These are phyloP conservation scores for Penaeus vannamei DNA, from an alignment of 1,140 invertebrate species.

Conservation along the genomic window DNA sequence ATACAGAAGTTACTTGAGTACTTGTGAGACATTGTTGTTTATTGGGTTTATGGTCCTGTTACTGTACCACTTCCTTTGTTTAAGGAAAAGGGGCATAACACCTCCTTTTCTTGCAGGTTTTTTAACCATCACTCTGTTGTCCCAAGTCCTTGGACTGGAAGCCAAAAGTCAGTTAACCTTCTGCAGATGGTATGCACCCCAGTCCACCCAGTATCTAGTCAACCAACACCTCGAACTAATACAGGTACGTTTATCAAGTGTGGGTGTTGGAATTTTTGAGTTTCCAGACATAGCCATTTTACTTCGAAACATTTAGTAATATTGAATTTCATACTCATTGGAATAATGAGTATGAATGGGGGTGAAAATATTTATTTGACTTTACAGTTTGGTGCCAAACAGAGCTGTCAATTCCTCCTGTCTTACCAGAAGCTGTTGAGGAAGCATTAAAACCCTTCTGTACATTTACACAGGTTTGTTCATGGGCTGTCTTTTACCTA, in stretches of 20 bases:
- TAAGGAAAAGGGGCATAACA: too few species aligned
- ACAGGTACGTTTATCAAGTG: background rate
- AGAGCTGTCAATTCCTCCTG: conserved; percentile 45
- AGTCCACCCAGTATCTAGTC: conserved; percentile 6
- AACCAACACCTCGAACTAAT: conserved; percentile 14
- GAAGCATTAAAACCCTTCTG: conserved; percentile 50
- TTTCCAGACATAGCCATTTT: background rate
- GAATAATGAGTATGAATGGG: background rate
- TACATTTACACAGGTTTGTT: conserved; percentile 57
- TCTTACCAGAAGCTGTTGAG: conserved; percentile 48
- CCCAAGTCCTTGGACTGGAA: conserved; percentile 58
- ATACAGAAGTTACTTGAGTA: too few species aligned
- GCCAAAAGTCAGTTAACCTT: conserved; percentile 45
- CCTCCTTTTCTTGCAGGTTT: conserved; percentile 13
- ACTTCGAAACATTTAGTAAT: background rate
- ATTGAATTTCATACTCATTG: background rate
- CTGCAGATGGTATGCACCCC: conserved; percentile 31
- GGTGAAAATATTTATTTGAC: background rate
- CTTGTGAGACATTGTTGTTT: too few species aligned
- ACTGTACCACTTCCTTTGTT: background rate
- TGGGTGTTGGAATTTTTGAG: background rate
- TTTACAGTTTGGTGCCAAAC: conserved; percentile 59
- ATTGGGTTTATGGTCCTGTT: too few species aligned
- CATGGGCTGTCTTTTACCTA: background rate
- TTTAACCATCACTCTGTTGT: conserved; percentile 42